phyloP scores from a whole-genome alignment of 2,113 vertebrate species.

The Fulmarus glacialis region DNA sequence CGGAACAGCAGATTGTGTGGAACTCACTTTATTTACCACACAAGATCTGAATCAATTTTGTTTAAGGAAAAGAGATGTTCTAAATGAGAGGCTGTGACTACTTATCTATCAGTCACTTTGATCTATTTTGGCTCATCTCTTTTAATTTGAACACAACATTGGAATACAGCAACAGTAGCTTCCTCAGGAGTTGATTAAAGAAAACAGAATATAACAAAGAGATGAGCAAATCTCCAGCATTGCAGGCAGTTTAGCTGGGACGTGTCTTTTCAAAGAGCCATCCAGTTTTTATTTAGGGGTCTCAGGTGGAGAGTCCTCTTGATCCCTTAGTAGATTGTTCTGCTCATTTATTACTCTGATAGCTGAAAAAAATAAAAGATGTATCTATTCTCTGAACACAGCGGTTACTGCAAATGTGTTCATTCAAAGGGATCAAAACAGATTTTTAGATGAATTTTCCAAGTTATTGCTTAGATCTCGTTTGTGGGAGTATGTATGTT shows the following conservation, averaged over 20 bases:
- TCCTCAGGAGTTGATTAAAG: conserved; percentile 3
- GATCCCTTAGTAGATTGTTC: neutral
- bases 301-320: neutral
- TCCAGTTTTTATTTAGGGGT: neutral
- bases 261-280: neutral
- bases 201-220: neutral
- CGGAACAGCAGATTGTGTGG: neutral
- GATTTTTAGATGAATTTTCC: neutral
- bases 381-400: neutral
- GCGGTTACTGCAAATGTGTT: neutral
- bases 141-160: conserved; percentile 10
- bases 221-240: neutral
- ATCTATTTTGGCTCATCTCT: conserved; percentile 38
- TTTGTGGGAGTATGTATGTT: neutral
- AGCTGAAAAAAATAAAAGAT: neutral
- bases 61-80: neutral
- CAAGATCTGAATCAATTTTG: neutral
- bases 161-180: neutral
- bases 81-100: conserved; percentile 7
- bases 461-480: neutral
- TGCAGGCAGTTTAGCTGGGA: neutral
- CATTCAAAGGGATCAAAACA: neutral
- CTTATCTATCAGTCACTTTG: conserved; percentile 18
- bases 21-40: neutral
- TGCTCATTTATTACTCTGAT: neutral